These are phyloP conservation scores for Heterohyrax brucei DNA, from an alignment of 2,797 vertebrate genomes.

Conservation along the genomic window DNA sequence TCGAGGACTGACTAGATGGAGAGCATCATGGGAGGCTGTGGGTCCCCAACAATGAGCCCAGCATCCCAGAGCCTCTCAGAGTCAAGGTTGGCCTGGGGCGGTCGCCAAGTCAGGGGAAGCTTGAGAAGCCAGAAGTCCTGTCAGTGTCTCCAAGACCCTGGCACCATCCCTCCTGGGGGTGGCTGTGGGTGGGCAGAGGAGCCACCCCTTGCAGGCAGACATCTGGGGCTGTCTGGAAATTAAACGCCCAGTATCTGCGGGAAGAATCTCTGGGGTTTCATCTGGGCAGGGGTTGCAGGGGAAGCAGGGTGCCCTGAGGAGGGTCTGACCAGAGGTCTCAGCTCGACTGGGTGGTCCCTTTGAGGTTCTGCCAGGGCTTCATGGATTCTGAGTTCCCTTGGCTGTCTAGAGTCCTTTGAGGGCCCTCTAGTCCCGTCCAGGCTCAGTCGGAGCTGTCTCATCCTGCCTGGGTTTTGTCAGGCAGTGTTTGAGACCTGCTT, in stretches of 20 bases:
- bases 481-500: neutral
- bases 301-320: neutral
- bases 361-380: neutral
- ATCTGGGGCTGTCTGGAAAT: constrained; percentile 6
- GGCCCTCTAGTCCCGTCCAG: constrained; percentile 74
- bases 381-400: neutral
- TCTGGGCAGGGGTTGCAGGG: neutral
- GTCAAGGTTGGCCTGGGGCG: neutral
- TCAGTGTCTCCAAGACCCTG: neutral
- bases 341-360: neutral
- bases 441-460: constrained; percentile 61
- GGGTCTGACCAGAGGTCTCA: neutral
- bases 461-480: constrained; percentile 56
- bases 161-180: neutral
- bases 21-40: neutral
- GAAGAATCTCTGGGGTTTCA: neutral
- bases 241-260: neutral
- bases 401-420: neutral
- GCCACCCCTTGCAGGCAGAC: neutral
- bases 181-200: neutral
- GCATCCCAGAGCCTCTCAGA: neutral
- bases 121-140: neutral
- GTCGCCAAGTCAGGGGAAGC: neutral
- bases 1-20: neutral
- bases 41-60: neutral